Base-by-base conservation (phyloP, 2,888 invertebrate species). In the Drosophila mayaguana region DNA sequence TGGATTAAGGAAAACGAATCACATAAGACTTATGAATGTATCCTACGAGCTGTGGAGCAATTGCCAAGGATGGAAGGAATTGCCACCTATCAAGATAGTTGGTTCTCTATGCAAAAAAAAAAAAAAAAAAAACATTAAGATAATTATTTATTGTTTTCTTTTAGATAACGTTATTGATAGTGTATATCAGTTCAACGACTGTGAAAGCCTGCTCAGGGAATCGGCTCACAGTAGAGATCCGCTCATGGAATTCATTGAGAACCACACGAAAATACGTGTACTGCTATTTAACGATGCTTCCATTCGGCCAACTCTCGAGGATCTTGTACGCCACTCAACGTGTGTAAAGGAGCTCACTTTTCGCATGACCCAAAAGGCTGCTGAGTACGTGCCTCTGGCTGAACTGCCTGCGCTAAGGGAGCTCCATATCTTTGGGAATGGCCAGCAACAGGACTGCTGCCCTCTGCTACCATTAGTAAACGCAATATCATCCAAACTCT, bases 1-100 rank as follows among this genome's bases (percentile, higher is more conserved):
- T 73, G 72, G 73, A 57, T 73, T n/a, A 73, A 40, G 28, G 72
- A 72, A 12, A 36, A 32, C 16, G 72, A 72, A 34, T 20, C 67
- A 1, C 48, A 53, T 16, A 38, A 34, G 2, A 42, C 25, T 0
- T 57, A 57, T 34, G 56, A 56, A 18, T 11, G 32, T 0, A 25
- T 72, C 14, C 5, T 72, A n/a, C 61, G 25, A 16, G 16, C 22
- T 1, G 38, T 72, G 2, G 32, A 48, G 14, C 22, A 14, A 3
- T 16, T 72, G 43, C 46, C 66, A 20, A 53, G 25, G 5, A 53
- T 72, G 0, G 53, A 72, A 28, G 56, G 73, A n/a, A 38, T 72
- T 22, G 56, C 51, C 7, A 57, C 67, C 12, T 72, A 72, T 66
- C 45, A 72, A 34, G 72, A 72, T 46, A 53, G 72, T 72, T 2